These are phyloP conservation scores for Leiothrix lutea DNA, from an alignment of 2,113 vertebrate species.

Conservation along the genomic window DNA sequence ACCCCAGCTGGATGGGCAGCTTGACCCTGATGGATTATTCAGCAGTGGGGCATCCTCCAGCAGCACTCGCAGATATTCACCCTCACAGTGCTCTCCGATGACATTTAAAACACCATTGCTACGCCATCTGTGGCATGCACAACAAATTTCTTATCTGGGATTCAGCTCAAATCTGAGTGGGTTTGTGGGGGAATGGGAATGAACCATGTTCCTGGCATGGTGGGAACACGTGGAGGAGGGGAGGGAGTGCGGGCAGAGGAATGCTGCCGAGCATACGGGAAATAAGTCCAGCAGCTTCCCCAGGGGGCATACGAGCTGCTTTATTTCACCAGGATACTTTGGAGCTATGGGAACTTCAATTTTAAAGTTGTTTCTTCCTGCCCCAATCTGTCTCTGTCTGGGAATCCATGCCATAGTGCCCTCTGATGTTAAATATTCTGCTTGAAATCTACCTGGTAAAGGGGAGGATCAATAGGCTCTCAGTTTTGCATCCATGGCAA, in stretches of 20 bases:
- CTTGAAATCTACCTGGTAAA: conserved; percentile 11
- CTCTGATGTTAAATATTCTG: background rate
- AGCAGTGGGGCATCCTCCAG: background rate
- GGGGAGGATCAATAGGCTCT: background rate
- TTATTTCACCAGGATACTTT: background rate
- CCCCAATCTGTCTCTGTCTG: background rate
- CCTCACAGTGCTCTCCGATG: background rate
- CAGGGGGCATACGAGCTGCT: background rate
- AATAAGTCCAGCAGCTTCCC: background rate
- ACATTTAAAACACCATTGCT: background rate
- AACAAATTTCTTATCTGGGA: background rate
- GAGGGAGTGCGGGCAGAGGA: background rate
- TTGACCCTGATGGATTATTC: background rate
- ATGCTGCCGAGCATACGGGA: background rate
- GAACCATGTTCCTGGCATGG: background rate
- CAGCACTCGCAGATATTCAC: background rate
- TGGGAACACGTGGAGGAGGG: background rate
- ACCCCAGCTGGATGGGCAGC: background rate
- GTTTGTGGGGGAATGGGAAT: background rate
- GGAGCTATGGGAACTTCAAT: background rate
- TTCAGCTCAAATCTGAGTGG: background rate
- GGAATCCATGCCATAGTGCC: background rate
- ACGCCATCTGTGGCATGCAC: background rate
- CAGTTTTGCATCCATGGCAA: conserved; percentile 65
- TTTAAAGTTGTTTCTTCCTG: background rate